These are phyloP conservation scores for Ctenomys sociabilis DNA, from an alignment of 2,113 vertebrate genomes.

Conservation along the genomic window DNA sequence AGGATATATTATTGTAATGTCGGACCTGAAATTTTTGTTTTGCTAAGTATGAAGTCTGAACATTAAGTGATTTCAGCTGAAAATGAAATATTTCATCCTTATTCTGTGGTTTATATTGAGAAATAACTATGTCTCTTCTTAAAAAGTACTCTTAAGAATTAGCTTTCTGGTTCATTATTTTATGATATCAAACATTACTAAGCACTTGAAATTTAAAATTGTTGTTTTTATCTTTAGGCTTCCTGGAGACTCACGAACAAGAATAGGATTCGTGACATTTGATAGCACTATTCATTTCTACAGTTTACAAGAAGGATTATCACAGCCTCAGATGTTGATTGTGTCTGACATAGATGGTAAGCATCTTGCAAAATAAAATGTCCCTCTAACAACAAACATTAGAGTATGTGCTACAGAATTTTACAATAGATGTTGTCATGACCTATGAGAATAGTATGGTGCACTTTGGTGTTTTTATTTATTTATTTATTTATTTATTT, in stretches of 20 bases:
- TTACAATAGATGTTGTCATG: not conserved
- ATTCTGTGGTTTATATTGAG: not conserved
- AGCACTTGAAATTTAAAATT: constrained; percentile 56
- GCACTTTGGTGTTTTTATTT: not conserved
- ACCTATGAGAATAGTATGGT: not conserved
- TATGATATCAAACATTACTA: not conserved
- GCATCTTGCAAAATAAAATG: constrained; percentile 45
- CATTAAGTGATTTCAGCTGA: not conserved
- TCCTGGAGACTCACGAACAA: constrained; percentile 95
- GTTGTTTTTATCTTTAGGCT: constrained; percentile 88
- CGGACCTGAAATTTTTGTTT: constrained; percentile 19
- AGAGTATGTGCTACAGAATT: not conserved
- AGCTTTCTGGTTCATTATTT: not conserved
- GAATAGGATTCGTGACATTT: constrained; percentile 97
- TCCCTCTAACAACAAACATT: not conserved
- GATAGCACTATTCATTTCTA: constrained; percentile 98
- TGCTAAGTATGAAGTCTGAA: not conserved
- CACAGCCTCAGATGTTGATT: constrained; percentile 98
- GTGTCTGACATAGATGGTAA: constrained; percentile 98
- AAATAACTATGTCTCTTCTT: not conserved
- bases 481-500: no score
- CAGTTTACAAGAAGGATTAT: constrained; percentile 96
- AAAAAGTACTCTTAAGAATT: not conserved
- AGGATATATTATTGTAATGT: not conserved
- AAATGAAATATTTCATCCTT: not conserved